phyloP scores from a whole-genome alignment of 2,888 invertebrate genomes.

The Agrochola lychnidis region DNA sequence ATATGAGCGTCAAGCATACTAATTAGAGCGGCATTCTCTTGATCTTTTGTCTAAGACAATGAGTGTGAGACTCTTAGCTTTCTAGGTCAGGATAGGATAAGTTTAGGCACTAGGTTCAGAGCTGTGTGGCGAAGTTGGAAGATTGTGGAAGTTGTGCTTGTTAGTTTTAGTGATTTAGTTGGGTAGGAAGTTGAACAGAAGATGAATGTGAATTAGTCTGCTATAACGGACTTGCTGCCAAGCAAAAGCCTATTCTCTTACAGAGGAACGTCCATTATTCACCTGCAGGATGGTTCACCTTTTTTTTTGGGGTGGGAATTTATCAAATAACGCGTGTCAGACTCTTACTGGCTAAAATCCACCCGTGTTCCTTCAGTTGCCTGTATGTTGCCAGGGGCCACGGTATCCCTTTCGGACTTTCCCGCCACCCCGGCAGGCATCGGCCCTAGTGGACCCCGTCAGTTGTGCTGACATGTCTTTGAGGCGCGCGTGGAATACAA shows the following conservation, averaged over 20 bases:
- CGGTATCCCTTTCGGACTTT: no score
- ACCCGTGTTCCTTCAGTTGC: no score
- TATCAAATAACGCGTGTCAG: no score
- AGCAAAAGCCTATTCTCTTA: background rate
- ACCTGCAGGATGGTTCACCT: no score
- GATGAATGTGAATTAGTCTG: background rate
- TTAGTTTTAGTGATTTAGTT: conserved; percentile 6
- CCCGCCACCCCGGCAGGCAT: no score
- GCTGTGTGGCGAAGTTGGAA: conserved; percentile 14
- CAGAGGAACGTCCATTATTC: background rate
- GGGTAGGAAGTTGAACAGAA: no score
- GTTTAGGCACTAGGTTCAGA: conserved; percentile 22
- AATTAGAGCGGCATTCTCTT: conserved; percentile 57
- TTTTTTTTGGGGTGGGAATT: no score
- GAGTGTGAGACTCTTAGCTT: conserved; percentile 44
- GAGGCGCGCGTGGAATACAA: no score
- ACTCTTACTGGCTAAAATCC: no score
- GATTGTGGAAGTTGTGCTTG: conserved; percentile 4
- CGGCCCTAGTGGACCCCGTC: no score
- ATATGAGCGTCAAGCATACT: conserved; percentile 44
- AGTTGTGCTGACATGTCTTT: no score
- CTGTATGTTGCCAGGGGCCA: no score
- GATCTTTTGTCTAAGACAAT: conserved; percentile 64
- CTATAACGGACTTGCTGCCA: background rate
- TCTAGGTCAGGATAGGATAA: conserved; percentile 60